These are phyloP conservation scores for Hermodice carunculata DNA, from an alignment of 2,888 invertebrate genomes.

Conservation along the genomic window DNA sequence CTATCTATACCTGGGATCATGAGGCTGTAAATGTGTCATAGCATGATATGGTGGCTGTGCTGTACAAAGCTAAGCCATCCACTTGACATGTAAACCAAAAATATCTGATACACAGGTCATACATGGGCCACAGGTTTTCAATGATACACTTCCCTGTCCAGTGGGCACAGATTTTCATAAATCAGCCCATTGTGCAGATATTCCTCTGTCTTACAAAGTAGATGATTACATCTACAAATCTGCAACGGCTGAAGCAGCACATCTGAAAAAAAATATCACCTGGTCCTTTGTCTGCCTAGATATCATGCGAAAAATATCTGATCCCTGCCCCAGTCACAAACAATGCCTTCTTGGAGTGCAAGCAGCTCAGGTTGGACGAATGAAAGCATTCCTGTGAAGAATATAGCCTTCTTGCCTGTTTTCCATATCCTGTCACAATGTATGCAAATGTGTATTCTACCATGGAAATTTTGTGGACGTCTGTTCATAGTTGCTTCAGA, in stretches of 20 bases:
- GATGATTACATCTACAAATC: neutral
- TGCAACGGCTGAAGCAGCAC: too few species aligned
- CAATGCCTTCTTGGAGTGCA: neutral
- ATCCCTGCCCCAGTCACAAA: neutral
- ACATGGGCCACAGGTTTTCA: neutral
- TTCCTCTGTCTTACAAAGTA: too few species aligned
- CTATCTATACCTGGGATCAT: neutral
- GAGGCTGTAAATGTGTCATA: neutral
- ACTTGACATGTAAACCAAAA: neutral
- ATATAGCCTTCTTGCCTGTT: neutral
- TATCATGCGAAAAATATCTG: neutral
- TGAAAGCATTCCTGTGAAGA: neutral
- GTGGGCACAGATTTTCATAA: neutral
- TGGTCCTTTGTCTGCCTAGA: neutral
- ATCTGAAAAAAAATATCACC: neutral
- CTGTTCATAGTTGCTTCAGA: too few species aligned
- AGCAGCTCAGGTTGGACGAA: too few species aligned
- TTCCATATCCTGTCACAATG: too few species aligned
- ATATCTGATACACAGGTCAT: neutral
- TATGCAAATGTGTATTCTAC: neutral
- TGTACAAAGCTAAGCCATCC: neutral
- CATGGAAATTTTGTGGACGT: neutral
- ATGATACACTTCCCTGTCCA: neutral
- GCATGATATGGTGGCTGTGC: neutral
- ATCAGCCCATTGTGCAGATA: neutral